phyloP scores from a whole-genome alignment of 1,140 invertebrate species.

The Ladona fulva region DNA sequence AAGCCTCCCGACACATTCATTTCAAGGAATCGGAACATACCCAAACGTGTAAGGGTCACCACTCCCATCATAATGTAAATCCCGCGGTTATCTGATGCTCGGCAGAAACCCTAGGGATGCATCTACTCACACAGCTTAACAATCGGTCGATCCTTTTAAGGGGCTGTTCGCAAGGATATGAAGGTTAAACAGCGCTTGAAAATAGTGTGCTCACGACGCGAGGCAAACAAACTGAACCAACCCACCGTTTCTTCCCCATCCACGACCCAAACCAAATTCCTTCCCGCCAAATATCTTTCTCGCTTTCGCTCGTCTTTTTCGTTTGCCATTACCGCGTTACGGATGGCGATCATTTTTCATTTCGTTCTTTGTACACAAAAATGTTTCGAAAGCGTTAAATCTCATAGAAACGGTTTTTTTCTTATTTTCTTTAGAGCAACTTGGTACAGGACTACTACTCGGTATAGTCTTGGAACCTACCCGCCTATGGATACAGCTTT shows the following conservation, averaged over 20 bases:
- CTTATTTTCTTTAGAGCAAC: no score
- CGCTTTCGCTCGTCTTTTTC: background rate
- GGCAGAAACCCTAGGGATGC: background rate
- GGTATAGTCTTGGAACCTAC: no score
- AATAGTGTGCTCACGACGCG: background rate
- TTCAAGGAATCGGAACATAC: no score
- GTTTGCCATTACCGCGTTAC: no score
- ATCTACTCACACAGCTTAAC: background rate
- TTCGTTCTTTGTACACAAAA: no score
- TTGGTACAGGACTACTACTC: no score
- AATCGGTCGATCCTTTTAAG: constrained; percentile 5
- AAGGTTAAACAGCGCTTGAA: background rate
- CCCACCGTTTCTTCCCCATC: background rate
- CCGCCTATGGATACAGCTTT: no score
- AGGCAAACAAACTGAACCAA: background rate
- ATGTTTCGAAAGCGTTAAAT: no score
- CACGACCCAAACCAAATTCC: background rate
- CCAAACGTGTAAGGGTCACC: no score
- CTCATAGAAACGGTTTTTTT: no score
- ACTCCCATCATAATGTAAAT: background rate
- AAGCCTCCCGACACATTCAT: no score
- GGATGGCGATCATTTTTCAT: no score
- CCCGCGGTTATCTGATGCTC: background rate
- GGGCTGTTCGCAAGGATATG: background rate
- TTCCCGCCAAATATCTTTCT: background rate